A percentile compares a stretch with the other conserved stretches of the same genome.
Evolutionary conservation across 2,888 invertebrate genomes (phyloP).

Genomic region (Adelphocoris suturalis): DNA sequence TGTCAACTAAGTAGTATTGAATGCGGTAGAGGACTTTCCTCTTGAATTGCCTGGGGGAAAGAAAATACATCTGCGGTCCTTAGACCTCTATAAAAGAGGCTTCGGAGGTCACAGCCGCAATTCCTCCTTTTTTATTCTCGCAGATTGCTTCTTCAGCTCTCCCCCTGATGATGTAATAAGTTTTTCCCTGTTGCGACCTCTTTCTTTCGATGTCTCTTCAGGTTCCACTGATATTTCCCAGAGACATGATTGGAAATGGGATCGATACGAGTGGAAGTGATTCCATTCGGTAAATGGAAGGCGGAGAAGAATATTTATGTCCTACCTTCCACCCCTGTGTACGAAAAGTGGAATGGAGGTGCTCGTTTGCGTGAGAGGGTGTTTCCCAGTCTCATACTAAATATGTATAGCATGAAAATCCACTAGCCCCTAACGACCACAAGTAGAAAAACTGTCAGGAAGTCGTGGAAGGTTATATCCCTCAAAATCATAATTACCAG

Average conservation of each 20-base stretch:
- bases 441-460: too few relatives aligned
- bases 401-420: too few relatives aligned
- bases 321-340: not conserved
- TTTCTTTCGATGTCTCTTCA: not conserved
- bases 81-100: conserved; percentile 20
- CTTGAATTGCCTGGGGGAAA: not conserved
- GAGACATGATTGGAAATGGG: conserved; percentile 11
- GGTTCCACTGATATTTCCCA: not conserved
- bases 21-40: conserved; percentile 11
- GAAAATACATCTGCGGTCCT: conserved; percentile 29
- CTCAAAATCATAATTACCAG: too few relatives aligned
- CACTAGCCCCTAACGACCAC: too few relatives aligned
- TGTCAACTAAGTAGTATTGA: conserved; percentile 16
- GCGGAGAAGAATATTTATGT: not conserved
- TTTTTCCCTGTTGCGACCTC: not conserved
- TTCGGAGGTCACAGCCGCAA: not conserved
- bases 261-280: not conserved
- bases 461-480: too few relatives aligned
- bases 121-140: conserved; percentile 10
- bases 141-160: conserved; percentile 40
- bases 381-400: too few relatives aligned
- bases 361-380: too few relatives aligned
- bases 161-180: conserved; percentile 6
- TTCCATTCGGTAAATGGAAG: not conserved
- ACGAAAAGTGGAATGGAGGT: too few relatives aligned